Evolutionary conservation across 2,113 vertebrate species (phyloP).

Genomic region (Struthio camelus): DNA sequence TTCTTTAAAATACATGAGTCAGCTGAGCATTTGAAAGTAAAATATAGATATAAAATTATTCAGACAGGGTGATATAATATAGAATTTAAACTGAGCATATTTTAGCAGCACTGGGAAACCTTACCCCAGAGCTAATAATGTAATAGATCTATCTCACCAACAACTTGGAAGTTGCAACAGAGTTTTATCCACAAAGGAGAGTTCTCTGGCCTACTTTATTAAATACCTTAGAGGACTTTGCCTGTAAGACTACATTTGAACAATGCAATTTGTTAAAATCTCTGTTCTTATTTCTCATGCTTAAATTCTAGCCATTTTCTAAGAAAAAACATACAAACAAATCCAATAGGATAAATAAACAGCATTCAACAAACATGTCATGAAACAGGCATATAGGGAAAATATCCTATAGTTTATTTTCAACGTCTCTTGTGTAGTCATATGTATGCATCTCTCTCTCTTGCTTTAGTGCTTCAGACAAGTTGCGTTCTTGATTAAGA

Average conservation of each 20-base stretch:
- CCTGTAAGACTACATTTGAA: slow-evolving; percentile 58
- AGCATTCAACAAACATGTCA: slow-evolving; percentile 25
- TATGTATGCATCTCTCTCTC: not conserved
- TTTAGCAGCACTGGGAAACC: slow-evolving; percentile 61
- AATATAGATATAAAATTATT: slow-evolving; percentile 73
- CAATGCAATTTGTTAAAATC: slow-evolving; percentile 58
- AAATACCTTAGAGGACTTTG: slow-evolving; percentile 61
- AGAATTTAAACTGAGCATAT: slow-evolving; percentile 70
- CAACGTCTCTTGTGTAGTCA: not conserved
- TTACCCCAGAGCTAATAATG: slow-evolving; percentile 65
- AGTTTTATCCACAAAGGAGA: slow-evolving; percentile 66
- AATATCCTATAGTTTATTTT: not conserved
- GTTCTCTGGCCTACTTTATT: slow-evolving; percentile 62
- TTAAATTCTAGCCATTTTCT: slow-evolving; percentile 35
- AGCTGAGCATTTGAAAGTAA: slow-evolving; percentile 71
- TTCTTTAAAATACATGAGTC: slow-evolving; percentile 60
- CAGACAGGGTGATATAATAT: slow-evolving; percentile 42
- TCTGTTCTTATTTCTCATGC: slow-evolving; percentile 31
- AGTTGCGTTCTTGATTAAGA: not conserved
- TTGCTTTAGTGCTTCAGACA: not conserved
- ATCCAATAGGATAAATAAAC: slow-evolving; percentile 43
- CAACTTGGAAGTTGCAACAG: slow-evolving; percentile 32
- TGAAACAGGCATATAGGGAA: not conserved
- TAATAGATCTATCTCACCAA: slow-evolving; percentile 51
- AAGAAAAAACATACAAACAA: slow-evolving; percentile 36